Percentiles rank a stretch among this genome's conserved stretches.
phyloP scores from a whole-genome alignment of 2,888 invertebrate genomes.

The Harpalus rufipes region DNA sequence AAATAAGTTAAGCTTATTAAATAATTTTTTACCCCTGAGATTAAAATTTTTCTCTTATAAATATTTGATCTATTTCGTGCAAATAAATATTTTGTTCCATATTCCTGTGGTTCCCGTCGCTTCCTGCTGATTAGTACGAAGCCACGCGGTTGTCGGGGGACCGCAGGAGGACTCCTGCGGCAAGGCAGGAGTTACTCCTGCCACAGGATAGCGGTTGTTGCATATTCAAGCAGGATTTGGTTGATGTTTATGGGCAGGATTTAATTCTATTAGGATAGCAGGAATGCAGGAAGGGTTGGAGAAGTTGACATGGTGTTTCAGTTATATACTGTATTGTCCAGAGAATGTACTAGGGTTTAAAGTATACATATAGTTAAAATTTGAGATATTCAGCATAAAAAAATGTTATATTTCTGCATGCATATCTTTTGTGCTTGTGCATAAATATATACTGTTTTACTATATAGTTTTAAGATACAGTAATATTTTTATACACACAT shows the following conservation, averaged over 20 bases:
- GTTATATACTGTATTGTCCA: too few relatives aligned
- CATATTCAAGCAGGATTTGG: background rate
- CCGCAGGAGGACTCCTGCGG: background rate
- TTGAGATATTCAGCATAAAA: too few relatives aligned
- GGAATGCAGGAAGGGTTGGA: too few relatives aligned
- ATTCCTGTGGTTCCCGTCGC: background rate
- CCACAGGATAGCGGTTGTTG: background rate
- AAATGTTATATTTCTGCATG: too few relatives aligned
- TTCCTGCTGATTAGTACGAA: background rate
- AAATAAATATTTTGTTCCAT: background rate
- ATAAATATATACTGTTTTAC: too few relatives aligned
- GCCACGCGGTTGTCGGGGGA: background rate
- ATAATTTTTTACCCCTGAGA: background rate
- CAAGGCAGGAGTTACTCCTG: background rate
- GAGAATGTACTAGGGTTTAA: too few relatives aligned
- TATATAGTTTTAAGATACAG: too few relatives aligned
- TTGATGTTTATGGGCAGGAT: background rate
- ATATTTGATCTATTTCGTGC: background rate
- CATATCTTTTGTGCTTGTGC: too few relatives aligned
- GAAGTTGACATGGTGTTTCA: too few relatives aligned
- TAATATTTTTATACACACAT: too few relatives aligned
- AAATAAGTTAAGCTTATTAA: background rate
- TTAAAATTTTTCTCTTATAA: background rate
- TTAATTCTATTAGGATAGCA: background rate
- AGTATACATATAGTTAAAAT: too few relatives aligned